Base-by-base conservation (phyloP, 2,888 invertebrate genomes). In the Philopedon plagiatum region DNA sequence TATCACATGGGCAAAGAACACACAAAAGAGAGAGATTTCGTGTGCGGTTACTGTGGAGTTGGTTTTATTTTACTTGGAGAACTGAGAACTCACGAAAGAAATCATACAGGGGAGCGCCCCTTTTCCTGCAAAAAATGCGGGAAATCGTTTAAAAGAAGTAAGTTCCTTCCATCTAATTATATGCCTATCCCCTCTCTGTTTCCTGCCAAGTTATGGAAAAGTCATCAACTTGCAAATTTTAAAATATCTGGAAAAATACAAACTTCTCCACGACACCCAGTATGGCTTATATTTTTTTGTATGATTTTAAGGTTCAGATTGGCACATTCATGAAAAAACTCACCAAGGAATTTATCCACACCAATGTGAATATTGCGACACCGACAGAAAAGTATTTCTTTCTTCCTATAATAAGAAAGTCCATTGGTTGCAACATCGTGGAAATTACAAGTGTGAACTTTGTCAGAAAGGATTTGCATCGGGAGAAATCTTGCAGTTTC, bases 1-100 rank as follows among this genome's bases (percentile, higher is more conserved):
- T 54, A 54, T 54, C 51, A 54, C 51, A 29, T 54, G 9, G 51
- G 29, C 32, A 29, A 54, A 29, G 29, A 9, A 7, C 51, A 54
- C 9, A 54, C 51, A 2, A 29, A 54, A 7, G 1, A 54, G 15
- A 29, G 29, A 18, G 51, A 54, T 18, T 54, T 54, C 11, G 29
- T 54, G 15, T 54, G 51, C n/a, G n/a, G 32, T 15, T 54, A 15
- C 9, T 54, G 51, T 29, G 51, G 51, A 8, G 18, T 18, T 2
- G 18, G 11, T 8, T 54, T 54, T 9, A 29, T 54, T 15, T 54
- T 54, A 29, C 1, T 15, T 9, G 51, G 51, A 9, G 15, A 29
- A 15, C 29, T 54, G 8, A 26, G 29, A 54, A 11, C 3, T 9
- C 51, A 54, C 9, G 51, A 54, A 29, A 29, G 15, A 29, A 54